Base-by-base conservation (phyloP, 2,113 vertebrate species). In the Malurus alboscapulatus region DNA sequence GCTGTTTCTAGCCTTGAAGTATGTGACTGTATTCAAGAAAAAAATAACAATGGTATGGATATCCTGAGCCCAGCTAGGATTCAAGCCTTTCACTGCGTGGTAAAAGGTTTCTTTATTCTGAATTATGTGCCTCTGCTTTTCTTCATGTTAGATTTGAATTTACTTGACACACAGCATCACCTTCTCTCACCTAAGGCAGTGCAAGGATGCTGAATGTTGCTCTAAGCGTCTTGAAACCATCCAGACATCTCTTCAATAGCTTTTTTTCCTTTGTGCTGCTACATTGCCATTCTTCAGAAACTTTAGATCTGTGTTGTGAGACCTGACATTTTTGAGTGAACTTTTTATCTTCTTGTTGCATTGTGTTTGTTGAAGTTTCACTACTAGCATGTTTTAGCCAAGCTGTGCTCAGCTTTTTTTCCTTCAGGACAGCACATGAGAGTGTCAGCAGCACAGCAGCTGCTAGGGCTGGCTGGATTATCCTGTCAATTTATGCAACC, bases 1-100 rank as follows among this genome's bases (percentile, higher is more conserved):
- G 20, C 34, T 48, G 26, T 62, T 76, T 0, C 3, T 42, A 50
- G 7, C 17, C 47, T 68, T 2, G 1, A 68, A 89, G 26, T 30
- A 4, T 2, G 14, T 45, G 14, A 34, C 10, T 0, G 0, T 14
- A 58, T 59, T 73, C 38, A 68, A 92, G 42, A 22, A 54, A n/a
- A 79, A 42, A 14, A 7, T 6, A 15, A 12, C 1, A n/a, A 34
- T 10, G 7, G 5, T 26, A 2, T 34, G 57, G 83, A 29, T 13
- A n/a, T 30, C 40, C 27, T 47, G 55, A 25, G 21, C 10, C 17
- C 30, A 63, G 27, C 14, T 67, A 34, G 24, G 25, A 55, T 34
- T 73, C 21, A 54, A 62, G 10, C 3, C 34, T 88, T 69, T 48
- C 44, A 11, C 4, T 42, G 18, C 20, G 42, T 15, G 2, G 30